Evolutionary conservation across 2,113 vertebrate species (phyloP), one percentile per base, ranked within the genome.

Genomic region (Macaca nemestrina): DNA sequence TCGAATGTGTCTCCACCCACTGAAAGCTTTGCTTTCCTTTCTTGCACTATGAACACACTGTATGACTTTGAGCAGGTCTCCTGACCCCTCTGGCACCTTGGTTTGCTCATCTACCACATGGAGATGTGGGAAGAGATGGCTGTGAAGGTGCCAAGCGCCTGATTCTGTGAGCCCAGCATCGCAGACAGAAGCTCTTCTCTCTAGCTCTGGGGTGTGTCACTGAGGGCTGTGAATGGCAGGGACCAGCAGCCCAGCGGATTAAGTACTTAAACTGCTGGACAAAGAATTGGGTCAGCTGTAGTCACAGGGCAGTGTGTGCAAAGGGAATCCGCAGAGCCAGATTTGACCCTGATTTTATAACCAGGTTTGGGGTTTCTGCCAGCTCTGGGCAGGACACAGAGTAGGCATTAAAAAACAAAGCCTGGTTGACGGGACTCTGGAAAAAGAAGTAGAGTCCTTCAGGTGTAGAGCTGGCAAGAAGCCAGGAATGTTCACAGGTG

Each of bases 261-360:
- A 98, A 97, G 43, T 55, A 20, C 73, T 93, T 90, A 97, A 93
- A 50, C 94, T 85, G 67, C 84, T 85, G 70, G 93, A 48, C 68
- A 87, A 79, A 88, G 97, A 97, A 97, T 79, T 95, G 97, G 97
- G 97, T 97, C 98, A 96, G 38, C 89, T 81, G 64, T 85, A 83
- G 94, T 92, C 97, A 87, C 82, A 95, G 95, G 93, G 89, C 82
- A 85, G 67, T 32, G 1, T 72, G 45, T 5, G 32, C 73, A n/a
- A 16, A 89, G 81, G 81, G 89, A 78, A 89, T n/a, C 68, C 7
- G 6, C 30, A 73, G 91, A 79, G 32, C 45, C 55, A 75, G 57
- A 13, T 27, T 12, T 92, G 92, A 92, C 48, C 86, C 52, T 17
- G n/a, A 50, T 96, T 95, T 89, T 93, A 90, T 40, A 50, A 75